Evolutionary conservation across 2,113 vertebrate species (phyloP), one percentile per base, ranked within the genome.

Genomic region (Alaudala cheleensis): DNA sequence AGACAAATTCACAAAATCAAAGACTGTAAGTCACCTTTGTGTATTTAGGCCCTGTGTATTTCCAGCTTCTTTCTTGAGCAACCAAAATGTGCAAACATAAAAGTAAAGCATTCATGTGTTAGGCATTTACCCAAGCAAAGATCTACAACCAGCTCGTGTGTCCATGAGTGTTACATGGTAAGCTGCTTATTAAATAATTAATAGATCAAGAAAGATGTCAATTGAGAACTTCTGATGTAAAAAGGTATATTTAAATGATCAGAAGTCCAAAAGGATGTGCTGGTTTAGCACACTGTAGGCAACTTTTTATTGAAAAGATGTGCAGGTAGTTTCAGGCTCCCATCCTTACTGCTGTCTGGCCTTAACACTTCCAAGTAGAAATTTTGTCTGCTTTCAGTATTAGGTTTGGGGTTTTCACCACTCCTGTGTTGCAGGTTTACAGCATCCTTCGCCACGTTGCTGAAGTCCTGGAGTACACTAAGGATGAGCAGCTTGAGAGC

Each of bases 1-100:
- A 98, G 99, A 99, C 94, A 99, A 99, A 97, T 99, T 99, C 96
- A 99, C 99, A 96, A 99, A 99, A 97, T 99, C 99, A 28, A 99
- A 99, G 98, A 99, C 99, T 92, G 99, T 99, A 98, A 99, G 99
- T 98, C 80, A 13, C 25, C 67, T 67, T 80, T 29, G 39, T 85
- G 0, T 50, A 45, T 88, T 88, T 14, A 45, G 47, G 23, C 47
- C 22, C 20, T 47, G 1, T 44, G 17, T 56, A 7, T 81, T 88
- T 45, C 49, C 34, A 40, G 10, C 26, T 64, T 66, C 24, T 80
- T 74, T 49, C 56, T 56, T 42, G 28, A 86, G 44, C 60, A 81
- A 64, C 29, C 31, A 29, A 51, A 94, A 50, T n/a, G 22, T 1
- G 0, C 28, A 66, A 62, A 9, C 2, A 1, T 26, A 47, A 66